Evolutionary conservation across 2,888 invertebrate species (phyloP).

Genomic region (Sturmia bella): DNA sequence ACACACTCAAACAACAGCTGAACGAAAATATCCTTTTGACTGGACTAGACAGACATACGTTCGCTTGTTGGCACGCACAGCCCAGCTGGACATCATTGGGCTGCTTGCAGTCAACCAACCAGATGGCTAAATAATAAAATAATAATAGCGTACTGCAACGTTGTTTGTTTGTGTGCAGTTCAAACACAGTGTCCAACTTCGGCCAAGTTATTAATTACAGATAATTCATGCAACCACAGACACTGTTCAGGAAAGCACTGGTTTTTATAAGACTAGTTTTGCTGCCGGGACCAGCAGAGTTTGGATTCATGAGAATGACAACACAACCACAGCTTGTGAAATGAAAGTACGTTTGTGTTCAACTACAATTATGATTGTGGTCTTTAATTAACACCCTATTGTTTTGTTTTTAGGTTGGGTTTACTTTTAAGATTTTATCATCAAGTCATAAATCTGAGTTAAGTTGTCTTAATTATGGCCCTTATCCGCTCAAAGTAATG

Average conservation of each 20-base stretch:
- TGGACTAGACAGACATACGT: constrained; percentile 19
- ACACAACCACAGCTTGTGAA: constrained; percentile 7
- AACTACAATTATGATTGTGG: constrained; percentile 16
- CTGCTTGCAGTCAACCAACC: background rate
- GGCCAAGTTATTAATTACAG: constrained; percentile 52
- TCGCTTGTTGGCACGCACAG: constrained; percentile 11
- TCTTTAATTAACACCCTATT: constrained; percentile 20
- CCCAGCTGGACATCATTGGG: constrained; percentile 56
- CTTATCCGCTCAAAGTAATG: background rate
- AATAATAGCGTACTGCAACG: constrained; percentile 10
- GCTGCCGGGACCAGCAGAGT: background rate
- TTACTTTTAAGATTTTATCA: constrained; percentile 24
- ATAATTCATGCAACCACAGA: constrained; percentile 32
- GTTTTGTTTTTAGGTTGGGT: constrained; percentile 5
- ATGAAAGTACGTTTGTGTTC: constrained; percentile 2
- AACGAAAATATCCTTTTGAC: constrained; percentile 40
- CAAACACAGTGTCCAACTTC: constrained; percentile 43
- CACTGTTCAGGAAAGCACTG: background rate
- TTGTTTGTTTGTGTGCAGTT: constrained; percentile 5
- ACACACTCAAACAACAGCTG: constrained; percentile 35
- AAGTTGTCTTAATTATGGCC: background rate
- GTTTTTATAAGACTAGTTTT: background rate
- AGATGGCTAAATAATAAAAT: constrained; percentile 45
- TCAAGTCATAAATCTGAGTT: constrained; percentile 39
- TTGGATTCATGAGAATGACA: constrained; percentile 8